Percentiles rank a stretch among this genome's conserved stretches.
These are phyloP conservation scores for Enteromius anoplus DNA, from an alignment of 2,797 vertebrate genomes.

Conservation along the genomic window DNA sequence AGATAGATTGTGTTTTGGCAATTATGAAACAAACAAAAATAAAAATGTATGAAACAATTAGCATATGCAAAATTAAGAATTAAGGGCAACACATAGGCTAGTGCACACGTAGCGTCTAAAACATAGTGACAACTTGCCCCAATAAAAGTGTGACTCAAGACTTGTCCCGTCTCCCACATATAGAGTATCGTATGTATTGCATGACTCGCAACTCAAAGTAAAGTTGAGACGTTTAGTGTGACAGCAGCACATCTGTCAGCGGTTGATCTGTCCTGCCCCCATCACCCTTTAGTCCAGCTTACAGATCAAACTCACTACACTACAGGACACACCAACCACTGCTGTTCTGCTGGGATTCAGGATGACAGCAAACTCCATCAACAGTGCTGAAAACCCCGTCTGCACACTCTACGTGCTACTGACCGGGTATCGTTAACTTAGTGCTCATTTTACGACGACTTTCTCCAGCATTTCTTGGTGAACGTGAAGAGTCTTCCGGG, in stretches of 20 bases:
- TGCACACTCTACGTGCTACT: background rate
- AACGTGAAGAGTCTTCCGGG: background rate
- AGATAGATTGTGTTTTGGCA: too few relatives aligned
- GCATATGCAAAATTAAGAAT: too few relatives aligned
- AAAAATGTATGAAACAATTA: too few relatives aligned
- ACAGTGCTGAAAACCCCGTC: background rate
- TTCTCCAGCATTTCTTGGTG: background rate
- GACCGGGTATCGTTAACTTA: background rate
- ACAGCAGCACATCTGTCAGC: slow-evolving; percentile 29
- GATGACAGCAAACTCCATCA: slow-evolving; percentile 8
- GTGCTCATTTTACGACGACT: background rate
- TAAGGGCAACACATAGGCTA: too few relatives aligned
- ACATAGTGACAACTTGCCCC: background rate
- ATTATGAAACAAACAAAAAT: too few relatives aligned
- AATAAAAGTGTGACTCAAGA: background rate
- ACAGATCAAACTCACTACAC: background rate
- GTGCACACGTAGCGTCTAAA: too few relatives aligned
- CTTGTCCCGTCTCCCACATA: background rate
- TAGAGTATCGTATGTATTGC: background rate
- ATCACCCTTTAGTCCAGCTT: background rate
- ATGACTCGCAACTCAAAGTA: too few relatives aligned
- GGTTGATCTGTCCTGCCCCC: slow-evolving; percentile 11
- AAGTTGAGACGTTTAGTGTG: background rate
- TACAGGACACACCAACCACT: background rate
- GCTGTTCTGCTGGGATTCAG: background rate